phyloP scores from a whole-genome alignment of 2,888 invertebrate species.

The Sinodicranocentrus sp. region DNA sequence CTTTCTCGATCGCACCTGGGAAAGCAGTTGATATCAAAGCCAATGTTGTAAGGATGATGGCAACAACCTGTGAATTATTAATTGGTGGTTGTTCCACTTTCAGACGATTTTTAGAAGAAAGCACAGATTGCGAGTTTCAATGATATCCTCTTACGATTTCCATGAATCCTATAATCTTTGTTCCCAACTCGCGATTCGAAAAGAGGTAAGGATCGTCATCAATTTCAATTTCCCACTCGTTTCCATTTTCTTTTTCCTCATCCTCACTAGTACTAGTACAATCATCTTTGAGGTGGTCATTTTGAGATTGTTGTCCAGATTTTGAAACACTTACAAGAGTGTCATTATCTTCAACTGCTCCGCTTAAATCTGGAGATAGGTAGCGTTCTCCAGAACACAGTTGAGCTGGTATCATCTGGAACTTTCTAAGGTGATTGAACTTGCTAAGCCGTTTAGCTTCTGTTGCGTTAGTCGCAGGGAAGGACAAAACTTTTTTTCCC shows the following conservation, averaged over 20 bases:
- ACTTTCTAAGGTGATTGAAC: constrained; percentile 21
- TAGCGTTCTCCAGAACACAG: neutral
- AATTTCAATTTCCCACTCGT: neutral
- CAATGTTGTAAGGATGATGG: neutral
- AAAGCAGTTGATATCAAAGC: neutral
- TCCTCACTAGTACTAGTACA: too few species aligned
- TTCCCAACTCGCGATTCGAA: constrained; percentile 3
- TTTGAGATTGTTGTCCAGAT: neutral
- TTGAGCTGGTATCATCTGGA: constrained; percentile 16
- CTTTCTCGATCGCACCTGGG: neutral
- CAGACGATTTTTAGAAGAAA: neutral
- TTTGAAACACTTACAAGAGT: neutral
- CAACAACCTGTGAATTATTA: neutral
- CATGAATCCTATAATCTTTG: neutral
- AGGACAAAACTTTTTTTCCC: neutral
- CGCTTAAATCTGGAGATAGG: too few species aligned
- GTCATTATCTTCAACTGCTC: neutral
- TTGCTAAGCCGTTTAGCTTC: constrained; percentile 7
- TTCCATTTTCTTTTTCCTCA: too few species aligned
- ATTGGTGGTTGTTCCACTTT: neutral
- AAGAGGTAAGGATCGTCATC: neutral
- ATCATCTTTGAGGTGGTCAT: neutral
- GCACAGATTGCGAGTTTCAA: constrained; percentile 5
- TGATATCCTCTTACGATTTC: constrained; percentile 10
- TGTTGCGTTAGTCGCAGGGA: constrained; percentile 5